Conservation (phyloP, 2,888 invertebrate genomes). For the Lysandra coridon region DNA sequence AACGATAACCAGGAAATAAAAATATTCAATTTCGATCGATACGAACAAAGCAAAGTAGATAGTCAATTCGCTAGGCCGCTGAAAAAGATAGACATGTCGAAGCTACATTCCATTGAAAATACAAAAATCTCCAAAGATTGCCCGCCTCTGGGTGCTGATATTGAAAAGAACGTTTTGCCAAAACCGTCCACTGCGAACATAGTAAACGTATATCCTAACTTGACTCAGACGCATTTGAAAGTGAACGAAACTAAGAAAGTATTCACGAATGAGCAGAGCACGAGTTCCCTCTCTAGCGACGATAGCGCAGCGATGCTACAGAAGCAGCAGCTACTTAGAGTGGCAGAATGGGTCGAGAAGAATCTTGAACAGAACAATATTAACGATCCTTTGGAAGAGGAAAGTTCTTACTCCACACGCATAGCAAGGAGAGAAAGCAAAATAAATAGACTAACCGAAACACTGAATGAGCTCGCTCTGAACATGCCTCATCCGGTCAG, state of each 20-base stretch:
- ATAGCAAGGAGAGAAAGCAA: constrained; percentile 62
- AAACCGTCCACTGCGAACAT: constrained; percentile 63
- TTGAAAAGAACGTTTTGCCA: constrained; percentile 57
- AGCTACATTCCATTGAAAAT: constrained; percentile 70
- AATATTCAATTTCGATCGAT: constrained; percentile 78
- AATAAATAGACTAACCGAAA: constrained; percentile 65
- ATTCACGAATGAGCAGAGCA: constrained; percentile 75
- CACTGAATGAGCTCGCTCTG: constrained; percentile 68
- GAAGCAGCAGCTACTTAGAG: constrained; percentile 83
- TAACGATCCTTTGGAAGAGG: constrained; percentile 70
- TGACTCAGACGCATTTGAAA: constrained; percentile 74
- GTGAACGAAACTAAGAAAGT: constrained; percentile 70
- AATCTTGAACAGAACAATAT: constrained; percentile 78
- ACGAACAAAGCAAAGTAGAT: constrained; percentile 69
- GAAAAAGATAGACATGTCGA: constrained; percentile 73
- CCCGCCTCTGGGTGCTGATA: constrained; percentile 56
- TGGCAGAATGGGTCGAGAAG: constrained; percentile 89
- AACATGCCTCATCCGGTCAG: constrained; percentile 76
- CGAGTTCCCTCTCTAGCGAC: constrained; percentile 75
- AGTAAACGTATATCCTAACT: constrained; percentile 73
- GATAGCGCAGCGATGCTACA: constrained; percentile 79
- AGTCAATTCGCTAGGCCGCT: constrained; percentile 62
- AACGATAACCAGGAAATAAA: constrained; percentile 67
- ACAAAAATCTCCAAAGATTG: constrained; percentile 74
- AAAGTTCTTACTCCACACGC: constrained; percentile 60